Conservation (phyloP, 2,888 invertebrate species). For the Lepetodrilus schrolli region DNA sequence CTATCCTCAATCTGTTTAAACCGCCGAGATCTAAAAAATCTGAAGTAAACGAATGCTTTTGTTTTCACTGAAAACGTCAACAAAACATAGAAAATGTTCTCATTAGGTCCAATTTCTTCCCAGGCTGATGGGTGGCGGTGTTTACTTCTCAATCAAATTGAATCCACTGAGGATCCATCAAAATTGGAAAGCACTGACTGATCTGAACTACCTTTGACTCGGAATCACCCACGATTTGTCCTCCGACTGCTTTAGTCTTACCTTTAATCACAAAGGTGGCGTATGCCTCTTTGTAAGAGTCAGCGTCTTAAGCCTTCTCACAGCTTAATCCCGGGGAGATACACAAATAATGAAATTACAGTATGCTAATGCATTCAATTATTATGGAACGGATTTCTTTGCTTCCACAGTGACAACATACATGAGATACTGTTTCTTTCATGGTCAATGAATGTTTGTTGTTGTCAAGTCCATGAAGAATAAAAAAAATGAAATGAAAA, state of each 20-base stretch:
- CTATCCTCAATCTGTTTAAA: slow-evolving; percentile 1
- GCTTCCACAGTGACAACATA: background rate
- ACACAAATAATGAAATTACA: slow-evolving; percentile 19
- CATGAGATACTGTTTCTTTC: too few relatives aligned
- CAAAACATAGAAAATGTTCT: background rate
- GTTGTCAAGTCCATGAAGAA: too few relatives aligned
- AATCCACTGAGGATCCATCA: background rate
- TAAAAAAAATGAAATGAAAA: too few relatives aligned
- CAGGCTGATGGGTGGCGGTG: background rate
- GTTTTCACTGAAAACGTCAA: slow-evolving; percentile 10
- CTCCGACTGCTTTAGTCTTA: background rate
- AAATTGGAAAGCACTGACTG: slow-evolving; percentile 9
- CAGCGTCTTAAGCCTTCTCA: background rate
- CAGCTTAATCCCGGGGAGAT: background rate
- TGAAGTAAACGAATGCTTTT: slow-evolving; percentile 8
- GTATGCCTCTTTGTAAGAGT: background rate
- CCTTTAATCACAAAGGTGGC: background rate
- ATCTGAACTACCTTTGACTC: too few relatives aligned
- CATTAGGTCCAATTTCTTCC: slow-evolving; percentile 11
- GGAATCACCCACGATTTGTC: too few relatives aligned
- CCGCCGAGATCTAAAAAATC: background rate
- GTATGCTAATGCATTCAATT: slow-evolving; percentile 5
- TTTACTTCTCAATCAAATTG: slow-evolving; percentile 13
- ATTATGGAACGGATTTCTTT: background rate
- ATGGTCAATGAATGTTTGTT: too few relatives aligned